Conservation (phyloP, 2,888 invertebrate genomes). For the Sepioteuthis lessoniana region DNA sequence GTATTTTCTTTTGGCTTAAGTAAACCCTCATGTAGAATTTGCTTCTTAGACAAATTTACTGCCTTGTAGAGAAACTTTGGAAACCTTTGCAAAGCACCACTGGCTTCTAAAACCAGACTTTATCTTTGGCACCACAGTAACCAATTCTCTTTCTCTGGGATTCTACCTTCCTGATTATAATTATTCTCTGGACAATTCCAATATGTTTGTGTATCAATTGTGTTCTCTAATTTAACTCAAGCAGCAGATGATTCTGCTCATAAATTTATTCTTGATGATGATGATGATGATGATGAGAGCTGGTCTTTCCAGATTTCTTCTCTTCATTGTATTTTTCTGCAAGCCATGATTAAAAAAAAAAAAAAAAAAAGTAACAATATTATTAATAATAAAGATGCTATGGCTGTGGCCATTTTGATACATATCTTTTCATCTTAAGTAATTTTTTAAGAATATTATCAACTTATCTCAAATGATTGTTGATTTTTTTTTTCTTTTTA, state of each 20-base stretch:
- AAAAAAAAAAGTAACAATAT: neutral
- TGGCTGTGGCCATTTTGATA: neutral
- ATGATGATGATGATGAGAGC: neutral
- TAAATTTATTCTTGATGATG: neutral
- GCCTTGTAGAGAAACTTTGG: neutral
- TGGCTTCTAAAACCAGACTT: neutral
- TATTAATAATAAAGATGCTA: neutral
- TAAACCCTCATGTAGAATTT: neutral
- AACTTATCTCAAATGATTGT: neutral
- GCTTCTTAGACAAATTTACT: neutral
- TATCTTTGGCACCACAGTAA: neutral
- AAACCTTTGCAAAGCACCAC: slow-evolving; percentile 3
- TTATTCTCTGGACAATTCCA: neutral
- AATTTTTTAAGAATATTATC: neutral
- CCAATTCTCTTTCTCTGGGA: neutral
- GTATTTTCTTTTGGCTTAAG: neutral
- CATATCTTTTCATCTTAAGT: neutral
- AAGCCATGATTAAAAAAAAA: too few relatives aligned
- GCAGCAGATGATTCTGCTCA: neutral
- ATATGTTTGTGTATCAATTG: neutral
- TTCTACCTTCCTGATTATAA: neutral
- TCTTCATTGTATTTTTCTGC: neutral
- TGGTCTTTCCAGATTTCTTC: neutral
- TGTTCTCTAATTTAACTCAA: neutral
- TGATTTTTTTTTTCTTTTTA: too few relatives aligned